Evolutionary conservation across 2,113 vertebrate genomes (phyloP).

Genomic region (Oxygymnocypris stewartii): DNA sequence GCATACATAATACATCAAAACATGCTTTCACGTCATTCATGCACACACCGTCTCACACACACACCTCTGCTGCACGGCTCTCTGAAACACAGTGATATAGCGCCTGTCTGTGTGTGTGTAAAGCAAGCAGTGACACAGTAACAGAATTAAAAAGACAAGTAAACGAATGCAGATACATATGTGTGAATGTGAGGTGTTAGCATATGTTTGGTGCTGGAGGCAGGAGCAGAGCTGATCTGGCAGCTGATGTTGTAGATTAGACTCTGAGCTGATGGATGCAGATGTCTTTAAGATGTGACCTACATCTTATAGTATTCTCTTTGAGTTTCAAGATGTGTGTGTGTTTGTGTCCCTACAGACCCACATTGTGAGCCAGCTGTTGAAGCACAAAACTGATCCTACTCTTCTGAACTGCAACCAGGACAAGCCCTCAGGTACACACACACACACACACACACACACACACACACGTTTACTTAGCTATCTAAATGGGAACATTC

Average conservation of each 20-base stretch:
- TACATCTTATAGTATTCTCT: constrained; percentile 52
- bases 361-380: constrained; percentile 84
- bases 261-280: constrained; percentile 32
- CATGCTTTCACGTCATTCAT: neutral
- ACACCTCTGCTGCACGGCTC: too few relatives aligned
- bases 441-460: constrained; percentile 14
- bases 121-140: neutral
- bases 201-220: neutral
- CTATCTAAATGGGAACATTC: too few relatives aligned
- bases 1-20: constrained; percentile 1
- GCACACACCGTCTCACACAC: neutral
- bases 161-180: neutral
- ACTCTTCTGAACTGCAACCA: constrained; percentile 87
- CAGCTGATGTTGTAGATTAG: constrained; percentile 25
- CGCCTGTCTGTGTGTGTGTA: neutral
- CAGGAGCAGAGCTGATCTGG: neutral
- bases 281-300: constrained; percentile 46
- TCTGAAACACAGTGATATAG: neutral
- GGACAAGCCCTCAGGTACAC: constrained; percentile 89
- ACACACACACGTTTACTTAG: too few relatives aligned
- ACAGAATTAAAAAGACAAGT: neutral
- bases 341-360: constrained; percentile 73
- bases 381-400: constrained; percentile 84
- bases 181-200: neutral
- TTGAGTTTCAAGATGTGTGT: constrained; percentile 41